phyloP scores from a whole-genome alignment of 2,888 invertebrate species.

The Cantharis rustica region DNA sequence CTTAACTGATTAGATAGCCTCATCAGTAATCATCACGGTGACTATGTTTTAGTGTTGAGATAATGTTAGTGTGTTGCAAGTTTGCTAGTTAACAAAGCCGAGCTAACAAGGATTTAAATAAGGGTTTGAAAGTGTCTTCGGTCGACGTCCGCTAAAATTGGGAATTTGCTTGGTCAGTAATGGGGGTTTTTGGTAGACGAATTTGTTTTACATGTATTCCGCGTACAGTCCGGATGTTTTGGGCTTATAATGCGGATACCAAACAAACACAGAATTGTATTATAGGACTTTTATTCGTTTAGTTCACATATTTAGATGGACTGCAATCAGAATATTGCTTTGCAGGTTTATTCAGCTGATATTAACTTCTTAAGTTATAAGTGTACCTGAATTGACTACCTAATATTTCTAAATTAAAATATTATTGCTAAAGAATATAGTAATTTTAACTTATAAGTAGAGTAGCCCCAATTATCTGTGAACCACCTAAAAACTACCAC shows the following conservation, averaged over 20 bases:
- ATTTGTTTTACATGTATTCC: constrained; percentile 24
- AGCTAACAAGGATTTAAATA: constrained; percentile 25
- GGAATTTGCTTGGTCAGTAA: constrained; percentile 17
- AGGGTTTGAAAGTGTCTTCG: constrained; percentile 23
- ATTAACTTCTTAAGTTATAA: not conserved
- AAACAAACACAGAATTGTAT: constrained; percentile 19
- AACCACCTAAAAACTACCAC: no score
- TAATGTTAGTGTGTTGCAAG: constrained; percentile 23
- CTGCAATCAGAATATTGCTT: constrained; percentile 6
- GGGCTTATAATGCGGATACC: constrained; percentile 26
- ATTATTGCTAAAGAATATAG: no score
- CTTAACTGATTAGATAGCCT: constrained; percentile 28
- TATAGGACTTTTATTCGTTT: constrained; percentile 13
- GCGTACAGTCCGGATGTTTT: constrained; percentile 26
- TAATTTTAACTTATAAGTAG: no score
- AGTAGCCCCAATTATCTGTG: no score
- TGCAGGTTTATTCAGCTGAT: not conserved
- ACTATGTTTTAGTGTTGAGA: constrained; percentile 28
- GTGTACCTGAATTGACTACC: no score
- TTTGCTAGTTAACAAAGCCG: constrained; percentile 28
- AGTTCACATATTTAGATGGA: constrained; percentile 10
- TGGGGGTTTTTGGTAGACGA: constrained; percentile 19
- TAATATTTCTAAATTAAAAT: no score
- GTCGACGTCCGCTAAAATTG: constrained; percentile 23
- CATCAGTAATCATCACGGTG: constrained; percentile 35